These are phyloP conservation scores for Ciconia nigra DNA, from an alignment of 2,797 vertebrate genomes.

Conservation along the genomic window DNA sequence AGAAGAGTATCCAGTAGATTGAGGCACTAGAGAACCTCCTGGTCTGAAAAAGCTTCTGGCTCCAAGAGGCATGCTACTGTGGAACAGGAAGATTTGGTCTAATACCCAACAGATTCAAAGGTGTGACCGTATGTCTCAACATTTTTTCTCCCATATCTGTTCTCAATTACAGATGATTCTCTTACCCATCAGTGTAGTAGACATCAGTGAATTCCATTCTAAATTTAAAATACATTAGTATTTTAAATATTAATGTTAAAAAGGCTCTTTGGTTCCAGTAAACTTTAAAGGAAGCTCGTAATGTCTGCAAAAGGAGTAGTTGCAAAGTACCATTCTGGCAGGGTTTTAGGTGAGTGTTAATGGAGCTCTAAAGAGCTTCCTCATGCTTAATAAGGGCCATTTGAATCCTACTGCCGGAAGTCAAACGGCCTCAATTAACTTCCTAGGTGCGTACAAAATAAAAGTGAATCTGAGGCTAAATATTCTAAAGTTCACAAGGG, in stretches of 20 bases:
- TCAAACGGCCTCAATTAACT: neutral
- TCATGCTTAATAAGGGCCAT: neutral
- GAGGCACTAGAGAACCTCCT: neutral
- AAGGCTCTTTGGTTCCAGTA: neutral
- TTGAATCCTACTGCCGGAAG: neutral
- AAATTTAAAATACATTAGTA: constrained; percentile 23
- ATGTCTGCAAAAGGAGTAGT: neutral
- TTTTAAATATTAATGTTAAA: constrained; percentile 37
- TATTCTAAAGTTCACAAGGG: neutral
- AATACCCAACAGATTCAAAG: neutral
- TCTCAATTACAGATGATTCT: neutral
- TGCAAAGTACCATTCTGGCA: neutral
- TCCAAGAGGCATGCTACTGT: neutral
- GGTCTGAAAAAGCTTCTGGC: neutral
- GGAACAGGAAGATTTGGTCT: neutral
- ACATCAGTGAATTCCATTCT: neutral
- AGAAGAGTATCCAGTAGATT: neutral
- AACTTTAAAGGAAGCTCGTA: neutral
- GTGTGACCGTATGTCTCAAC: neutral
- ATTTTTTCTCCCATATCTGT: neutral
- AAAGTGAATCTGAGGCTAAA: neutral
- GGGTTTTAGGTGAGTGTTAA: neutral
- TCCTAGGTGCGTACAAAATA: neutral
- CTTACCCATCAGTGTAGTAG: neutral
- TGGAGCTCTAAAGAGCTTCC: neutral